These are phyloP conservation scores for Amphimedon queenslandica DNA, from an alignment of 37 sponge, comb jelly and placozoan genomes.

Conservation along the genomic window DNA sequence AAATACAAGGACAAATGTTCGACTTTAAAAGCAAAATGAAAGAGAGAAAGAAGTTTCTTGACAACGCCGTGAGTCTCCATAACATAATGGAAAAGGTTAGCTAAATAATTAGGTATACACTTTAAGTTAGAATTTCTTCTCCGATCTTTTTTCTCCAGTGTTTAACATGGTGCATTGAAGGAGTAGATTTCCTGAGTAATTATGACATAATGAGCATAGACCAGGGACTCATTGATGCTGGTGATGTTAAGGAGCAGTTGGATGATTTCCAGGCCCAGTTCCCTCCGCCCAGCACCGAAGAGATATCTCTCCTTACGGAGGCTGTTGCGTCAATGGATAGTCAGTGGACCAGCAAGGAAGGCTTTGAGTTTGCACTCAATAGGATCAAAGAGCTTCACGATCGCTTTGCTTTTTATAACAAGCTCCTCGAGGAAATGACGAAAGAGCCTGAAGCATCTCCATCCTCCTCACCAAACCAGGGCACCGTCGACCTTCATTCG, in stretches of 20 bases:
- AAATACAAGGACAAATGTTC: conserved; percentile 26
- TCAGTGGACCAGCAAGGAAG: conserved; percentile 34
- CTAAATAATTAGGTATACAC: background rate
- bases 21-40: conserved; percentile 34
- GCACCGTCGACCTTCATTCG: background rate
- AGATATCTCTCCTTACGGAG: conserved; percentile 34
- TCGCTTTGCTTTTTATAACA: conserved; percentile 16
- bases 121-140: background rate
- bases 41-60: conserved; percentile 41
- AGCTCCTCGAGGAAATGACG: conserved; percentile 25
- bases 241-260: conserved; percentile 17
- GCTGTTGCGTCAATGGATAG: conserved; percentile 23
- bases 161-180: conserved; percentile 60
- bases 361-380: conserved; percentile 57
- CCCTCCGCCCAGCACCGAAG: conserved; percentile 26
- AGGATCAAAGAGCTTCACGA: conserved; percentile 56
- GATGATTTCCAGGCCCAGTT: conserved; percentile 33
- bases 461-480: background rate
- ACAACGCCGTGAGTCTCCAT: conserved; percentile 46
- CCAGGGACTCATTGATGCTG: background rate
- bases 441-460: conserved; percentile 5
- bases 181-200: conserved; percentile 28
- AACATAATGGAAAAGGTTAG: conserved; percentile 54
- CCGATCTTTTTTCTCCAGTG: conserved; percentile 25
- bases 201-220: conserved; percentile 7